A percentile compares a stretch with the other conserved stretches of the same genome.
Conservation (phyloP, 1,140 invertebrate species). For the Lepeophtheirus salmonis region DNA sequence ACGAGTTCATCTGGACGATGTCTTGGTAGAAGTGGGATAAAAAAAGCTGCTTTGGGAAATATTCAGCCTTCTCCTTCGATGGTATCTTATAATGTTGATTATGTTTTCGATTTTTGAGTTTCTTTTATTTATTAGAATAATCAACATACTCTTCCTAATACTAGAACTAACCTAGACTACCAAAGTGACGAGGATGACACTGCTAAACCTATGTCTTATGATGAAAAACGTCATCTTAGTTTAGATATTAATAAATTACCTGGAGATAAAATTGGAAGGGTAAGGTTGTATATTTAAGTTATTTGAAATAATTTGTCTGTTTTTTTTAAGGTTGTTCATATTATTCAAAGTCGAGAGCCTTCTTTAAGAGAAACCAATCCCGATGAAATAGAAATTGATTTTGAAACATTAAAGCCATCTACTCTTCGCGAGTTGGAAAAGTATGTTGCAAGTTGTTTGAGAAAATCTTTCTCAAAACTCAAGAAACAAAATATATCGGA, state of each 20-base stretch:
- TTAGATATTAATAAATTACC: constrained; percentile 98
- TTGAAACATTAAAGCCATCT: constrained; percentile 95
- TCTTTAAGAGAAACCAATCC: constrained; percentile 94
- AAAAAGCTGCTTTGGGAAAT: no score
- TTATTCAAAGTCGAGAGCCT: constrained; percentile 63
- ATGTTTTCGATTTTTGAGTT: no score
- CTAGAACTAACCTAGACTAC: constrained; percentile 25
- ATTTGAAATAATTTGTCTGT: no score
- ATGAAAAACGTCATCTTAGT: constrained; percentile 93
- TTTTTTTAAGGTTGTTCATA: constrained; percentile 11
- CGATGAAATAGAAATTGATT: constrained; percentile 99
- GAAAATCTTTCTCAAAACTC: no score
- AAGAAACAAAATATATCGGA: no score
- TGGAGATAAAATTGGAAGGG: constrained; percentile 26
- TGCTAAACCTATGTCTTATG: constrained; percentile 97
- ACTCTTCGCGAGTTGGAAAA: constrained; percentile 90
- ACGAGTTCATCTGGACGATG: no score
- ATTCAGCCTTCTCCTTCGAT: no score
- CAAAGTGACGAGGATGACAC: constrained; percentile 92
- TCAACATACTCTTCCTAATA: no score
- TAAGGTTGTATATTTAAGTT: no score
- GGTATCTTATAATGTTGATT: no score
- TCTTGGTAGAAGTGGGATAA: no score
- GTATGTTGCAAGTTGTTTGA: constrained; percentile 91
- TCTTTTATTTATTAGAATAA: no score